Base-by-base conservation (phyloP, 2,797 vertebrate species). In the Sarcoramphus papa region DNA sequence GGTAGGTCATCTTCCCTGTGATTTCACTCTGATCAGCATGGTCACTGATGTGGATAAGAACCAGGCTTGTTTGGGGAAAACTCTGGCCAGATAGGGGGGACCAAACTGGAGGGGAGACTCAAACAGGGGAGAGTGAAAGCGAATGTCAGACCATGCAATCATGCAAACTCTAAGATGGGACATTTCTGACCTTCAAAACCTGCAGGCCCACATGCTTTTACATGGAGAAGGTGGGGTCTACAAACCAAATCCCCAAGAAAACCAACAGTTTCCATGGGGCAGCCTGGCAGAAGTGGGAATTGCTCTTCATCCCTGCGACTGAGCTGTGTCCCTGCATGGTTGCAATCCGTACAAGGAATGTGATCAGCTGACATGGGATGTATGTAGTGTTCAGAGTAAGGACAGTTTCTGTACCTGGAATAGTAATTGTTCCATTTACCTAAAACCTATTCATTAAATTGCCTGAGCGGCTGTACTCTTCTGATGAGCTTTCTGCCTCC, bases 321-420 rank as follows among this genome's bases (percentile, higher is more conserved):
- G 53, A 51, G 74, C 69, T 20, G 12, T 24, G 62, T 25, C 59
- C 63, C 63, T 54, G 69, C 75, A 20, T 13, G 0, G 60, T 5
- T 5, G 11, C 65, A 9, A 28, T 8, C 53, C 1, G 0, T 11
- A 3, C 51, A 31, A 21, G 65, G 41, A 17, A 2, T 0, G 0
- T 7, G 12, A 31, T 28, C 81, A 51, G 43, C 17, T 72, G 43
- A 10, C 16, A 1, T 17, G 62, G 31, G 35, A 12, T 6, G 12
- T 54, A 3, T 9, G 51, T 4, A 16, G n/a, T 9, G 56, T 35
- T 87, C 43, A 35, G 60, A 50, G 68, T 27, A 60, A 56, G 45
- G 63, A 15, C 81, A 35, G n/a, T 5, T 56, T 57, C 81, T 24
- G 24, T 31, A 72, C 57, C 87, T 83, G 75, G 21, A 74, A 53